Base-by-base conservation (phyloP, 2,113 vertebrate genomes). In the Rhinopomastus cyanomelas region DNA sequence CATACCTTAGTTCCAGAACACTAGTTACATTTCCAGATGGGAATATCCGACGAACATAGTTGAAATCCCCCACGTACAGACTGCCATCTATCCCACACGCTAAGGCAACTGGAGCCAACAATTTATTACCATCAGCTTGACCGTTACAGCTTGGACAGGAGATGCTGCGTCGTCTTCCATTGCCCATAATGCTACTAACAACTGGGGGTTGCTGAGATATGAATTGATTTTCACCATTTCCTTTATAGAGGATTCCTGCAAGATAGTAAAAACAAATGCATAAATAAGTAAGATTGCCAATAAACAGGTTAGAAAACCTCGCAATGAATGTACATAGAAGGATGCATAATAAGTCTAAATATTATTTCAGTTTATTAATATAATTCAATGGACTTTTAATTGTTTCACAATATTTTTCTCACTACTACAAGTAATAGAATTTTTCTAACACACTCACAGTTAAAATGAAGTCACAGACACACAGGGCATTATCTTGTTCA, bases 131-230 rank as follows among this genome's bases (percentile, higher is more conserved):
- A 34, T 98, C 98, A 2, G 99, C 99, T 93, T 99, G 99, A 6
- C 99, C 99, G 9, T 99, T 99, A 88, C 99, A 99, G 80, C 99
- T 99, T 2, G 99, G 99, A 73, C 99, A 99, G 2, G 99, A 99
- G 96, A 99, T 99, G 96, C 99, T 99, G 23, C 99, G 98, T 19
- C 99, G 97, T 26, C 99, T 97, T 5, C 99, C 99, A 2, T 99
- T 99, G 48, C 99, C 99, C 99, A 99, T 99, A 94, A 99, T 97
- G n/a, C 98, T 99, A 76, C 98, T 98, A 89, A 99, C 98, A 55
- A 99, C 97, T 1, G 99, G 98, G 3, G 99, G 99, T 90, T 99
- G 99, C 78, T 99, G 98, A 57, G 99, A 99, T 96, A 99, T 98
- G 87, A 99, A 99, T 72, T 99, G 98, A 91, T 99, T 99, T 97